phyloP scores from a whole-genome alignment of 1,140 invertebrate species.

The Drosophila leontia region DNA sequence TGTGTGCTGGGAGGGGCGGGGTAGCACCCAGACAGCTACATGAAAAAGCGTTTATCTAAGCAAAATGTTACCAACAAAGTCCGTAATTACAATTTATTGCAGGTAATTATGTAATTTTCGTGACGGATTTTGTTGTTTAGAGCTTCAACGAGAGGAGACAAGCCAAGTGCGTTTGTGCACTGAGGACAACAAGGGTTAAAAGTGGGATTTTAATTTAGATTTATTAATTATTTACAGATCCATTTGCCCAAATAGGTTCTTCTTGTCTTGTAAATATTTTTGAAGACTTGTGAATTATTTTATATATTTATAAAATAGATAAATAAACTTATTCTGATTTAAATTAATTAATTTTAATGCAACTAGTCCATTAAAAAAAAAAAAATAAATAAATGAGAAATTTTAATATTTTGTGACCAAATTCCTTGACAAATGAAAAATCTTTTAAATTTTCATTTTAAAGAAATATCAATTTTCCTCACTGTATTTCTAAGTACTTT shows the following conservation, averaged over 20 bases:
- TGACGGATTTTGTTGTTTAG: constrained; percentile 48
- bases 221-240: too few relatives aligned
- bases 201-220: too few relatives aligned
- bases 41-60: constrained; percentile 76
- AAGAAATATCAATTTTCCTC: not conserved
- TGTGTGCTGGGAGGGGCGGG: constrained; percentile 10
- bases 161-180: constrained; percentile 52
- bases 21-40: constrained; percentile 42
- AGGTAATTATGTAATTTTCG: constrained; percentile 78
- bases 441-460: not conserved
- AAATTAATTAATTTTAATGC: too few relatives aligned
- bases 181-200: not conserved
- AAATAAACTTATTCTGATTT: too few relatives aligned
- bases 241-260: too few relatives aligned
- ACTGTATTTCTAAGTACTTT: constrained; percentile 1
- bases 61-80: constrained; percentile 75
- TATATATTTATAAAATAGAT: too few relatives aligned
- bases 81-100: constrained; percentile 80
- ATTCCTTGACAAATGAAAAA: not conserved
- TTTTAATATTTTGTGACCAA: too few relatives aligned
- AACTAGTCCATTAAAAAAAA: too few relatives aligned
- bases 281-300: too few relatives aligned
- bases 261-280: too few relatives aligned
- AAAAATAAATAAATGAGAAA: too few relatives aligned
- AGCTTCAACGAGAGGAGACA: constrained; percentile 28